phyloP scores from a whole-genome alignment of 2,797 vertebrate species.

The Rhabdophis nuchalis region DNA sequence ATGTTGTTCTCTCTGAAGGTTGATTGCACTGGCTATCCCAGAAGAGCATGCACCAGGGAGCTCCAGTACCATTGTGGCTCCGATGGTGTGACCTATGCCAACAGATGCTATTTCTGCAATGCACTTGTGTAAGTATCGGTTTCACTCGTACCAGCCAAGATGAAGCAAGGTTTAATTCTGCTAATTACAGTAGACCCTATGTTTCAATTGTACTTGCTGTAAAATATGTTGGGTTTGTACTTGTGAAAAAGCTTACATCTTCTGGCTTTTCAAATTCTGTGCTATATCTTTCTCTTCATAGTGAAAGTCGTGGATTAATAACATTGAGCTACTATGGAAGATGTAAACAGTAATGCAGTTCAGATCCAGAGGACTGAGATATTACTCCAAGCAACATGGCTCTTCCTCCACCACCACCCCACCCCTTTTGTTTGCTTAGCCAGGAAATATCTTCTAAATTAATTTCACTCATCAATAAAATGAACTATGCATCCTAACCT shows the following conservation, averaged over 20 bases:
- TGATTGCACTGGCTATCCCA: neutral
- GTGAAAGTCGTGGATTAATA: neutral
- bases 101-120: neutral
- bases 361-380: neutral
- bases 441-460: neutral
- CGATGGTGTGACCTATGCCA: neutral
- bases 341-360: neutral
- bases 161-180: neutral
- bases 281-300: neutral
- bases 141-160: neutral
- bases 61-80: neutral
- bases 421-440: neutral
- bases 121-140: neutral
- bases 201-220: neutral
- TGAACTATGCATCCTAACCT: neutral
- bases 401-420: neutral
- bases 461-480: neutral
- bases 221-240: neutral
- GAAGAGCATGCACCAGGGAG: accelerated
- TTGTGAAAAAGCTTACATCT: neutral
- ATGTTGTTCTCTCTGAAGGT: neutral
- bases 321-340: neutral
- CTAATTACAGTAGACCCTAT: neutral
- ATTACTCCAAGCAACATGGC: neutral
- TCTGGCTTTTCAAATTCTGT: neutral